These are phyloP conservation scores for Thripadectes ignobilis DNA, from an alignment of 2,797 vertebrate genomes.

Conservation along the genomic window DNA sequence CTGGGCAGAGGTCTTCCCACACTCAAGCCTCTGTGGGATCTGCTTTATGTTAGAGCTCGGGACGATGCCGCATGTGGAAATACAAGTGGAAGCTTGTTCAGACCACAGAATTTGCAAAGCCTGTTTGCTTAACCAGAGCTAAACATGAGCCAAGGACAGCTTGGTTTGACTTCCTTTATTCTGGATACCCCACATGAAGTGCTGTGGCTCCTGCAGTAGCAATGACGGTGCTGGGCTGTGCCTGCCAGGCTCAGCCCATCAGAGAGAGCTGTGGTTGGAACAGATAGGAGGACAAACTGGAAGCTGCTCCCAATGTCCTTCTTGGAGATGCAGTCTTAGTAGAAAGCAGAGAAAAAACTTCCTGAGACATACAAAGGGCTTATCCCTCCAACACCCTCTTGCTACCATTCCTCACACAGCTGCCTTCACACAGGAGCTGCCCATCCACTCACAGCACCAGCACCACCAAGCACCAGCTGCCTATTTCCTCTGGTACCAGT, in stretches of 20 bases:
- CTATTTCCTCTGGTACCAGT: rapidly evolving
- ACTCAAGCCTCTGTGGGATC: not conserved
- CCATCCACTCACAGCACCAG: not conserved
- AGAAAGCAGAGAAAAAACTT: not conserved
- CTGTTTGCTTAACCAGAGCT: not conserved
- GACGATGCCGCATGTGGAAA: not conserved
- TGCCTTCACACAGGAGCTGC: not conserved
- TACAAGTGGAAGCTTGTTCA: slow-evolving; percentile 37
- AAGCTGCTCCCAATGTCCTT: not conserved
- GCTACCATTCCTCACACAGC: rapidly evolving
- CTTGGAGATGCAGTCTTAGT: not conserved
- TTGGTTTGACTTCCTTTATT: slow-evolving; percentile 6
- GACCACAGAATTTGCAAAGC: slow-evolving; percentile 28
- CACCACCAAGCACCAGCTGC: rapidly evolving
- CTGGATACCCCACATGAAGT: not conserved
- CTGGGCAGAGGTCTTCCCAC: not conserved
- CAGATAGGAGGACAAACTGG: not conserved
- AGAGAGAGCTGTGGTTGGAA: not conserved
- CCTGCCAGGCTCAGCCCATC: not conserved
- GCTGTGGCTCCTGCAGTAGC: not conserved
- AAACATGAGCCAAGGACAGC: not conserved
- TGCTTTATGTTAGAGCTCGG: not conserved
- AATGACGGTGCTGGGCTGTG: not conserved
- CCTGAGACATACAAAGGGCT: not conserved
- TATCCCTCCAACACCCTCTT: not conserved